phyloP scores from a whole-genome alignment of 1,140 invertebrate genomes.

The Aporrectodea caliginosa region DNA sequence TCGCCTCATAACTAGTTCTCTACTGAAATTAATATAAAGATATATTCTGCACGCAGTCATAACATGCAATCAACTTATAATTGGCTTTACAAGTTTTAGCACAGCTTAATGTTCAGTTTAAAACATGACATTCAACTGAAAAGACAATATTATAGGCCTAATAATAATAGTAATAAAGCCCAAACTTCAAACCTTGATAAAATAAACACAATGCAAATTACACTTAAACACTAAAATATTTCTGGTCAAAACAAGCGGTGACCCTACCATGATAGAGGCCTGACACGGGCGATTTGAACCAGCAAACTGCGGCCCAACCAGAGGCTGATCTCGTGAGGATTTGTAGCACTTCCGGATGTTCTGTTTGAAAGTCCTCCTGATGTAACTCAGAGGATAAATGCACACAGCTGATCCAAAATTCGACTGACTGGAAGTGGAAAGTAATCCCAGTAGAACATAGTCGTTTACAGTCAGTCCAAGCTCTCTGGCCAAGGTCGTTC shows the following conservation, averaged over 20 bases:
- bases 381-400: constrained; percentile 87
- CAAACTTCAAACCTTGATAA: not conserved
- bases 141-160: not conserved
- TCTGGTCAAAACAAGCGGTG: no score
- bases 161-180: not conserved
- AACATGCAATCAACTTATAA: no score
- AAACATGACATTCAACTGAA: not conserved
- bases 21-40: no score
- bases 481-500: constrained; percentile 60
- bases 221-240: no score
- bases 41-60: no score
- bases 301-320: not conserved
- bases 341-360: constrained; percentile 94
- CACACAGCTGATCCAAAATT: constrained; percentile 74
- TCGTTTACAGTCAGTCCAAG: constrained; percentile 65
- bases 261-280: not conserved
- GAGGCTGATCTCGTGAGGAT: not conserved
- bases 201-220: not conserved
- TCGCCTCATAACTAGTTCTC: no score
- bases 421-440: not conserved
- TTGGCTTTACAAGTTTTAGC: no score
- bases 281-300: not conserved
- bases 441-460: constrained; percentile 58
- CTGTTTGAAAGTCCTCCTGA: constrained; percentile 90
- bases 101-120: no score